A percentile compares a stretch with the other conserved stretches of the same genome.
Evolutionary conservation across 2,797 vertebrate genomes (phyloP).

Genomic region (Lemur catta): DNA sequence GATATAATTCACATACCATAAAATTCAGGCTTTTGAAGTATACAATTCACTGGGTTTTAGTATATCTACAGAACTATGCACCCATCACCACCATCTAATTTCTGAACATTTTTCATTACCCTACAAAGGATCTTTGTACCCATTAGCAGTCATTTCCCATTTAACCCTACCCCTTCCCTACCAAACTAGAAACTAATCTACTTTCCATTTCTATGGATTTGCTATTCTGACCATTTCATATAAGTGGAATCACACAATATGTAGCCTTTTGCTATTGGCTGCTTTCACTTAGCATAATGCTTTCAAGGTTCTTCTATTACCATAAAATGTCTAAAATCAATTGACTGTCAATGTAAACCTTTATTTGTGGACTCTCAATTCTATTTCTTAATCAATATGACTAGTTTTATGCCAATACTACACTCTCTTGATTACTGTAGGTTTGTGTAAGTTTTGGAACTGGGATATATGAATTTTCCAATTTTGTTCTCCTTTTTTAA

Average conservation of each 20-base stretch:
- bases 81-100: neutral
- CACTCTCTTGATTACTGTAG: neutral
- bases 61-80: neutral
- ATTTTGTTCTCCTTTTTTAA: neutral
- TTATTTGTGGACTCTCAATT: neutral
- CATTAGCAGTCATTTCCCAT: neutral
- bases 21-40: neutral
- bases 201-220: neutral
- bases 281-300: neutral
- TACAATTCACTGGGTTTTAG: neutral
- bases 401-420: neutral
- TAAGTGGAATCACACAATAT: too few relatives aligned
- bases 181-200: neutral
- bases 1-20: neutral
- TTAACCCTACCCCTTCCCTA: neutral
- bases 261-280: neutral
- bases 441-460: neutral
- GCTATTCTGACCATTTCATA: too few relatives aligned
- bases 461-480: neutral
- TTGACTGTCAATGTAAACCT: neutral
- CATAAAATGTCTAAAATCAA: neutral
- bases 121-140: too few relatives aligned
- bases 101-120: neutral
- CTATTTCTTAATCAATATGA: neutral
- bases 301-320: neutral